Conservation (phyloP, 2,888 invertebrate genomes). For the Calliscelio sp. region DNA sequence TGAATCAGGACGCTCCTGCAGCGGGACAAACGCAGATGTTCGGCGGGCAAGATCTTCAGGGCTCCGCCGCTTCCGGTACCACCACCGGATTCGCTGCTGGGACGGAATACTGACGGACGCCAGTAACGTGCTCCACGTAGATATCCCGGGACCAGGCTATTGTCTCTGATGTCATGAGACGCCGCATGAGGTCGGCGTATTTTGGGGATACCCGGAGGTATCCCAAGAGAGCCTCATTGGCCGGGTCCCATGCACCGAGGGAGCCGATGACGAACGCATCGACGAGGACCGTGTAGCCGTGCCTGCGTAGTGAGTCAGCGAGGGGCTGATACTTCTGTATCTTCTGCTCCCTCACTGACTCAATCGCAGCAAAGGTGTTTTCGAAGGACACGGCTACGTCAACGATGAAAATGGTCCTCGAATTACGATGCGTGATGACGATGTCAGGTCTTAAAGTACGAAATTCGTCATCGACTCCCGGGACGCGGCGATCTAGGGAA, state of each 20-base stretch:
- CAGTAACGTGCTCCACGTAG: constrained; percentile 80
- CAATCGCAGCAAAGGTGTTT: constrained; percentile 75
- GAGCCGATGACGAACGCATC: constrained; percentile 68
- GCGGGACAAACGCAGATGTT: neutral
- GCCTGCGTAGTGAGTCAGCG: constrained; percentile 66
- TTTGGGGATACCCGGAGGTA: constrained; percentile 47
- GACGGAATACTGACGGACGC: constrained; percentile 72
- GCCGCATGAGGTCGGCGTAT: constrained; percentile 76
- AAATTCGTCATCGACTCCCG: constrained; percentile 50
- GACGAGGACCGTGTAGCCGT: constrained; percentile 53
- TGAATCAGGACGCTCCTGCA: too few relatives aligned
- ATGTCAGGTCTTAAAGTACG: constrained; percentile 71
- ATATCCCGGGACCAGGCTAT: constrained; percentile 80
- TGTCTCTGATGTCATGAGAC: constrained; percentile 78
- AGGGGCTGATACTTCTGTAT: constrained; percentile 74
- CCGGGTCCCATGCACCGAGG: constrained; percentile 64
- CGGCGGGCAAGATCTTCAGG: neutral
- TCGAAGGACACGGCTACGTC: constrained; percentile 81
- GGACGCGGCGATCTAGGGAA: constrained; percentile 36
- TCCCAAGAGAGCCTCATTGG: constrained; percentile 29
- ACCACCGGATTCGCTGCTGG: neutral
- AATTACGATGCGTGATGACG: constrained; percentile 70
- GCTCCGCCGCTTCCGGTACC: neutral
- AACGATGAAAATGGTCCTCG: constrained; percentile 75
- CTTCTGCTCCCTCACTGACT: constrained; percentile 75